Evolutionary conservation across 2,113 vertebrate genomes (phyloP), one percentile per base, ranked within the genome.

Genomic region (Chionis minor): DNA sequence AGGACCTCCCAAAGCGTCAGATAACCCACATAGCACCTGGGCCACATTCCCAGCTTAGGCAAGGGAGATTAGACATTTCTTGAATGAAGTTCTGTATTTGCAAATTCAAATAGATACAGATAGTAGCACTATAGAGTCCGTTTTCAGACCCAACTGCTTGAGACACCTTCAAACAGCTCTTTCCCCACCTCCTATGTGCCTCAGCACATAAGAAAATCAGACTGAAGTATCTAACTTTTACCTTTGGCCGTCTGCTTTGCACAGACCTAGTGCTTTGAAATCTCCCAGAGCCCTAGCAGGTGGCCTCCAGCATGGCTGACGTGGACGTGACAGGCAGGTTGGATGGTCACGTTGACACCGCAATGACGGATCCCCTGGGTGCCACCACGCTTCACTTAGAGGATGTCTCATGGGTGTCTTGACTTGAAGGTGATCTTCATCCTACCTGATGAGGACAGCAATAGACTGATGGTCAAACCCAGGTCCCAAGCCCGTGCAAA

Each of bases 271-370:
- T 2, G 33, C 55, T 71, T 56, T 38, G 51, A 16, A 10, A 32
- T 52, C 78, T 74, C 56, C 35, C n/a, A 44, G 28, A 42, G 56
- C 19, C 42, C 0, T 1, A 56, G 52, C 33, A 70, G 59, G 2
- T 52, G 27, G 33, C 18, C 30, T 73, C 81, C 67, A 63, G 49
- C 40, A 42, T 2, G 8, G 52, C 62, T 51, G 47, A 17, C 44
- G 8, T 0, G 9, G 49, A 21, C 38, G 9, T 38, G 38, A 38
- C 14, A 44, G 7, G 26, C 35, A 23, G 28, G 10, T 8, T 20
- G 16, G 77, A 40, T 44, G 30, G 62, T 14, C 1, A 0, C 4
- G 10, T 26, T 42, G 30, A 55, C 44, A 74, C 8, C 6, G 0
- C 56, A 24, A 35, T 12, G 21, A 63, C 54, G 13, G 35, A 49